Evolutionary conservation across 2,888 invertebrate species (phyloP).

Genomic region (Thelaira solivaga): DNA sequence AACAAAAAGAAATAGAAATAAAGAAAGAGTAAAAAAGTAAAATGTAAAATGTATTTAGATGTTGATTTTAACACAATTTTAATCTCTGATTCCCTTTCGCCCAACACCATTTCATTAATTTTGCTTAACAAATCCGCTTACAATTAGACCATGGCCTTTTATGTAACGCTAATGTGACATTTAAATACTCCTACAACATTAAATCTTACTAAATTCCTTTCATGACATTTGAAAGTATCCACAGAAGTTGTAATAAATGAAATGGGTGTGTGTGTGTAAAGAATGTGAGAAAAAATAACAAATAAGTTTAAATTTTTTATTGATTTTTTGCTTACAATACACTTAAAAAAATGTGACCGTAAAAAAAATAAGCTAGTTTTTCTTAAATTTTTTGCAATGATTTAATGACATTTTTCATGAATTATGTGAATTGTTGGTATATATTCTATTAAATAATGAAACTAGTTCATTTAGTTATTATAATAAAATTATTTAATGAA

Average conservation of each 20-base stretch:
- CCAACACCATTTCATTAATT: too few species aligned
- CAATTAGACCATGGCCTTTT: conserved; percentile 56
- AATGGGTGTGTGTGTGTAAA: background rate
- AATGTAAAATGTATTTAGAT: too few species aligned
- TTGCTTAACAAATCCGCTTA: conserved; percentile 43
- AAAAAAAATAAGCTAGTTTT: too few species aligned
- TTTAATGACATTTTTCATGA: too few species aligned
- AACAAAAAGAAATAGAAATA: too few species aligned
- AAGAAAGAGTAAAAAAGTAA: background rate
- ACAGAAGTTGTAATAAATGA: background rate
- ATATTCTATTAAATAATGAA: too few species aligned
- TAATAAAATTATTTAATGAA: too few species aligned
- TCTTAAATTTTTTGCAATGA: too few species aligned
- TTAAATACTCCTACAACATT: conserved; percentile 54
- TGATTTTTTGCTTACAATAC: too few species aligned
- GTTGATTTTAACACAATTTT: conserved; percentile 51
- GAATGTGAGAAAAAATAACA: background rate
- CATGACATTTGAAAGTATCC: background rate
- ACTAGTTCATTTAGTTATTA: too few species aligned
- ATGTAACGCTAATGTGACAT: conserved; percentile 51
- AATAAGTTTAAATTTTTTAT: background rate
- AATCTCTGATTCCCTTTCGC: conserved; percentile 38
- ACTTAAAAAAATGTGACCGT: too few species aligned
- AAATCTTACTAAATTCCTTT: conserved; percentile 16
- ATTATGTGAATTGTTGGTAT: too few species aligned